Conservation (phyloP, 2,888 invertebrate genomes). For the Penaeus monodon region DNA sequence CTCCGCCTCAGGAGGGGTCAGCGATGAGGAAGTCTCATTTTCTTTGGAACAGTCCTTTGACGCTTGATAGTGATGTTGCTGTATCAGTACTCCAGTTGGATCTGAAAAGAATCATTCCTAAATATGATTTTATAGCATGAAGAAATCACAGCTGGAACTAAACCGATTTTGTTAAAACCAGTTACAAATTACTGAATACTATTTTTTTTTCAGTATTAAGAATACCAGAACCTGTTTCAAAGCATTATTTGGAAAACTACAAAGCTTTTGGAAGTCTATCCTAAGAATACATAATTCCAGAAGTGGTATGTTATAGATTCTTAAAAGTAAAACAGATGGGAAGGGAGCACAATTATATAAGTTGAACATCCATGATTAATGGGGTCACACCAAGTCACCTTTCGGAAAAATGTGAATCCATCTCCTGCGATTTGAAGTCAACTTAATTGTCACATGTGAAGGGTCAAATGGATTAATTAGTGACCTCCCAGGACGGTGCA, state of each 20-base stretch:
- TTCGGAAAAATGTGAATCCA: conserved; percentile 99
- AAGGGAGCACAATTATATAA: no score
- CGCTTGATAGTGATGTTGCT: conserved; percentile 89
- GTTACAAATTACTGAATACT: no score
- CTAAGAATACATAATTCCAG: background rate
- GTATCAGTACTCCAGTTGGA: conserved; percentile 89
- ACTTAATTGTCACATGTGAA: conserved; percentile 94
- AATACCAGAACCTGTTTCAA: no score
- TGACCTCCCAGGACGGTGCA: conserved; percentile 71
- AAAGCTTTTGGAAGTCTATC: no score
- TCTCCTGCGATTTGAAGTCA: conserved; percentile 92
- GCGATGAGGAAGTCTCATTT: background rate
- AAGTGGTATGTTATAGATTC: no score
- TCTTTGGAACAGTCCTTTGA: conserved; percentile 20
- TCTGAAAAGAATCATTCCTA: conserved; percentile 72
- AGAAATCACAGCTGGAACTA: background rate
- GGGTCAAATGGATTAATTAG: conserved; percentile 98
- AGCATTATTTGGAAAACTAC: no score
- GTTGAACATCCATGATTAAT: no score
- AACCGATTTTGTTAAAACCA: no score
- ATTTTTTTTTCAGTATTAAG: no score
- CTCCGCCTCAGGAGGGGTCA: background rate
- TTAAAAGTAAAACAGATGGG: no score
- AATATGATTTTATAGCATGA: background rate
- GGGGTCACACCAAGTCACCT: conserved; percentile 71